Base-by-base conservation (phyloP, 2,797 vertebrate genomes). In the Meda fulgida region DNA sequence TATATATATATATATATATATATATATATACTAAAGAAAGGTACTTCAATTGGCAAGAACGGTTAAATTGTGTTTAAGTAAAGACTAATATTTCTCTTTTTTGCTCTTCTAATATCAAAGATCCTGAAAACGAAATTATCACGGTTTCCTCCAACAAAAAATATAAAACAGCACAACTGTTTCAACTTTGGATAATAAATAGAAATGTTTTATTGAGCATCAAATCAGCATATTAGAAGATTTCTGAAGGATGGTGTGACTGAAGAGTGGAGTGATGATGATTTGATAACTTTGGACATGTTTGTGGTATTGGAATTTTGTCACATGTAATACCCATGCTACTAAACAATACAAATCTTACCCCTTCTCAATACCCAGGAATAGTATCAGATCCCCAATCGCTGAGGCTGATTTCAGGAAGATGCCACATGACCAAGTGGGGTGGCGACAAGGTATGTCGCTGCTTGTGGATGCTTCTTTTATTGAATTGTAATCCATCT, bases 381-480 rank as follows among this genome's bases (percentile, higher is more conserved):
- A 99, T 89, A 99, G 99, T 84, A 99, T 98, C 89, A 95, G 97
- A 79, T 99, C 98, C 89, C 98, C 98, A 63, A 99, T 99, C 48
- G 98, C 98, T 29, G 98, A 99, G 95, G 98, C 98, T 1, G 97
- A 99, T 89, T 99, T 99, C 93, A 94, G 89, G 84, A 99, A 99
- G 91, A 94, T 99, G 97, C 95, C 65, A 93, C 94, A n/a, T n/a
- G 98, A 99, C 80, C n/a, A n/a, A 92, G 92, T 69, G 97, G 95
- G 0, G 84, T 95, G 76, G 95, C 91, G 94, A 97, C 83, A 93
- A 97, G 90, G 98, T 99, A 95, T 95, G 90, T 75, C 81, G 0
- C 66, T 90, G 36, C 10, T 51, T 26, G 19, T 9, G 4, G n/a
- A 40, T 58, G 26, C 55, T 40, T 3, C n/a, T 26, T 60, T 43